Conservation (phyloP, 2,797 vertebrate species). For the Apogon hyalosoma region DNA sequence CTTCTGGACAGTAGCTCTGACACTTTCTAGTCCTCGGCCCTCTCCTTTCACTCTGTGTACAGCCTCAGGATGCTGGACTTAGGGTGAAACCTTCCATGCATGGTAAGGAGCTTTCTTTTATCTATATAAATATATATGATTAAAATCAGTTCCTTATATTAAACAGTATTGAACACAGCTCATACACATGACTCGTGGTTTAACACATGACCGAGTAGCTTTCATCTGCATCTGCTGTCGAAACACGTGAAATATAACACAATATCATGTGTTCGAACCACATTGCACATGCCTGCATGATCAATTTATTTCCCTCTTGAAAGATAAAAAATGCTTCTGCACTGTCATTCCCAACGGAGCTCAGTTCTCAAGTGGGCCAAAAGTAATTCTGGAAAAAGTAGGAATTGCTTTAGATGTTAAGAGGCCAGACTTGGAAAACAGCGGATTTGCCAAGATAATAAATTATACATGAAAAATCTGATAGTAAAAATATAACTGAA, state of each 20-base stretch:
- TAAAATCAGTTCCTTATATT: too few relatives aligned
- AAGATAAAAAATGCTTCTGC: slow-evolving; percentile 24
- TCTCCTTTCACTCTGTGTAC: too few relatives aligned
- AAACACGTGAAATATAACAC: slow-evolving; percentile 31
- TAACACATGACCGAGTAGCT: slow-evolving; percentile 35
- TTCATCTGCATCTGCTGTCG: slow-evolving; percentile 20
- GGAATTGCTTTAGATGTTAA: slow-evolving; percentile 44
- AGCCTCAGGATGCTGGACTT: too few relatives aligned
- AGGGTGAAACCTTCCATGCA: too few relatives aligned
- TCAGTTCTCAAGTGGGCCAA: slow-evolving; percentile 38
- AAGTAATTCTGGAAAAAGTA: slow-evolving; percentile 53
- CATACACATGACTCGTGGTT: neutral
- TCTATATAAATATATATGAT: too few relatives aligned
- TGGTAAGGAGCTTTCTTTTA: too few relatives aligned
- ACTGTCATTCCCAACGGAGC: slow-evolving; percentile 26
- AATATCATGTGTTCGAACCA: slow-evolving; percentile 23
- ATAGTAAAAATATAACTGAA: slow-evolving; percentile 33
- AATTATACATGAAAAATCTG: slow-evolving; percentile 60
- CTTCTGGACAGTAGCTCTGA: too few relatives aligned
- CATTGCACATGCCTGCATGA: slow-evolving; percentile 22
- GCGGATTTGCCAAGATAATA: slow-evolving; percentile 41
- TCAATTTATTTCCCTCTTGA: slow-evolving; percentile 20
- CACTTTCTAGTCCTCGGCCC: too few relatives aligned
- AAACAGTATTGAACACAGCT: neutral
- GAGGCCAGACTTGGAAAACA: slow-evolving; percentile 10